These are phyloP conservation scores for Gymnothorax reevesii DNA, from an alignment of 2,797 vertebrate species.

Conservation along the genomic window DNA sequence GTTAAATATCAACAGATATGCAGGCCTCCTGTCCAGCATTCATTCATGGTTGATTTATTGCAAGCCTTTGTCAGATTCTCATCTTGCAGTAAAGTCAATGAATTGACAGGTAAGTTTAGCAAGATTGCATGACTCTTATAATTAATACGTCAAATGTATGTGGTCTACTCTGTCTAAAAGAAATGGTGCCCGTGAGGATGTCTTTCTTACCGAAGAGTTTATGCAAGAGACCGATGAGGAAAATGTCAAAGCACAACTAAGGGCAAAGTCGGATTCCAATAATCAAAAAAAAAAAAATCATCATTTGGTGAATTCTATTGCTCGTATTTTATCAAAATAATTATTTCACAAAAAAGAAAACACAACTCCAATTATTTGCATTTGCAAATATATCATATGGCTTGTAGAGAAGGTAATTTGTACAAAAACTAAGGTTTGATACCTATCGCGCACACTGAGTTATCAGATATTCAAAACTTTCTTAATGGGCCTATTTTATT, in stretches of 20 bases:
- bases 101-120: not conserved
- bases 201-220: not conserved
- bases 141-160: slow-evolving; percentile 47
- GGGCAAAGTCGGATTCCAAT: not conserved
- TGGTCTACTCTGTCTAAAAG: not conserved
- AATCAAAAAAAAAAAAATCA: not conserved
- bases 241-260: slow-evolving; percentile 4
- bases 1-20: slow-evolving; percentile 49
- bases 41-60: slow-evolving; percentile 30
- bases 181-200: not conserved
- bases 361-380: not conserved
- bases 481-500: not conserved
- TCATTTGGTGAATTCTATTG: not conserved
- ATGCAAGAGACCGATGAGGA: not conserved
- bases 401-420: not conserved
- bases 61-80: not conserved
- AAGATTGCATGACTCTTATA: not conserved
- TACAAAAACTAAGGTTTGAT: not conserved
- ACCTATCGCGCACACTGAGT: not conserved
- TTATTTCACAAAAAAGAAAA: not conserved
- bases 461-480: not conserved
- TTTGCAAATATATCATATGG: not conserved
- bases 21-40: slow-evolving; percentile 22
- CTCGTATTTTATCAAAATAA: not conserved
- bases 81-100: slow-evolving; percentile 40